phyloP scores from a whole-genome alignment of 1,140 invertebrate genomes.

The Zelostemma sp. region DNA sequence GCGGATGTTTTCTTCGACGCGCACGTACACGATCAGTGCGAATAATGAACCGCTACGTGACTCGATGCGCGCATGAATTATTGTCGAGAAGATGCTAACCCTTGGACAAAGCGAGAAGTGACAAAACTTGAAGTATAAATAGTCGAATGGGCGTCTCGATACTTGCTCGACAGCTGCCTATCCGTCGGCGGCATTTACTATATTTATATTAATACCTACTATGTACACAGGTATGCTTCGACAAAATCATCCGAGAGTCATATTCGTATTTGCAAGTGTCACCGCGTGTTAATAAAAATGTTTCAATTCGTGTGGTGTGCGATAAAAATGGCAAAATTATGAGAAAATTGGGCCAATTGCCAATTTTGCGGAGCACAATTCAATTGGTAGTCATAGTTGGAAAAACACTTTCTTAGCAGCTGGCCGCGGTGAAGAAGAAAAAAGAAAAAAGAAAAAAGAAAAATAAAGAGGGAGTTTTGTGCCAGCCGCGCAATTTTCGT shows the following conservation, averaged over 20 bases:
- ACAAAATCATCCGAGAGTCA: constrained; percentile 24
- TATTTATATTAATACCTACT: too few species aligned
- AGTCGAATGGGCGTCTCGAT: constrained; percentile 40
- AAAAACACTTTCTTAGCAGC: background rate
- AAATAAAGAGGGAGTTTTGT: constrained; percentile 36
- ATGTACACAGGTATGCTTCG: too few species aligned
- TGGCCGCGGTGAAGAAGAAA: background rate
- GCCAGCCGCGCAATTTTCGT: constrained; percentile 44
- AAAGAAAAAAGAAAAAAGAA: constrained; percentile 6
- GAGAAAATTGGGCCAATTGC: background rate
- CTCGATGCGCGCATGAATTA: constrained; percentile 34
- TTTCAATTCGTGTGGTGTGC: too few species aligned
- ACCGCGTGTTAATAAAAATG: background rate
- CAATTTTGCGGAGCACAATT: background rate
- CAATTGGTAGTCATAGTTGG: background rate
- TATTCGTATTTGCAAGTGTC: constrained; percentile 6
- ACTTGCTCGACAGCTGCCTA: constrained; percentile 29
- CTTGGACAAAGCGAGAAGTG: constrained; percentile 43
- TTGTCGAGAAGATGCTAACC: constrained; percentile 47
- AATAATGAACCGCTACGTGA: constrained; percentile 38
- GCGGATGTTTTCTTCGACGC: background rate
- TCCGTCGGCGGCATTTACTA: constrained; percentile 39
- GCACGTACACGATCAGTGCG: background rate
- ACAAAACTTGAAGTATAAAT: too few species aligned
- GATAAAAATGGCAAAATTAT: too few species aligned